Evolutionary conservation across 2,797 vertebrate genomes (phyloP), one percentile per base, ranked within the genome.

Genomic region (Heteromormyrus szaboi): DNA sequence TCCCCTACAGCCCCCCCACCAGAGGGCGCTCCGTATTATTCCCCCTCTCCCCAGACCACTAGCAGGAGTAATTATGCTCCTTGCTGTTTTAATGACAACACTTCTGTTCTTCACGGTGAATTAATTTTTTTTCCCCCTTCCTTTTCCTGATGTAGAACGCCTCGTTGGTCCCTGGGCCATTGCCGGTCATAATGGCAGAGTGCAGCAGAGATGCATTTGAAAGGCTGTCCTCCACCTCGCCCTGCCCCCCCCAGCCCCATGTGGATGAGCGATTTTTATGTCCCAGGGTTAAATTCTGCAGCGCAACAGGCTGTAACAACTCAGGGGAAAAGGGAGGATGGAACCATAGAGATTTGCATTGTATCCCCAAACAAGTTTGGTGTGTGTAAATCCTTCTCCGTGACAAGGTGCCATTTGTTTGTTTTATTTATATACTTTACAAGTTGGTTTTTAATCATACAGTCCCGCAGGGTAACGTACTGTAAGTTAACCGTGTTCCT

Each of bases 101-200:
- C 84, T 91, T 90, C 65, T 41, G 37, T 53, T 85, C 88, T 92
- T 89, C 89, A 56, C 83, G 6, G 44, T 41, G 44, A 87, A 91
- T 29, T 29, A 29, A 65, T 65, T 29, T 4, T 11, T 17, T 8
- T 25, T 0, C 62, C 62, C 59, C 59, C n/a, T 9, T 12, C 25
- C 25, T 68, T 19, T 48, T 79, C 50, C 85, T 46, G 4, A 41
- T 84, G 65, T 5, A 37, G 14, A 56, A 86, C 4, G 25, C 50
- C 51, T 41, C 65, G 3, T 19, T 9, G 33, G 25, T 89, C 46
- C 37, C 79, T 3, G 50, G 84, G 29, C 62, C 19, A 5, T 11
- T 17, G 85, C 17, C 65, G 1, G 84, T 46, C 33, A 9, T 59
- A 85, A 84, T 83, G 87, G 86, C 9, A 86, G 76, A 62, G 3